A percentile compares a stretch with the other conserved stretches of the same genome.
Conservation (phyloP, 2,113 vertebrate genomes). For the Cyprinodon brontotheroides region DNA sequence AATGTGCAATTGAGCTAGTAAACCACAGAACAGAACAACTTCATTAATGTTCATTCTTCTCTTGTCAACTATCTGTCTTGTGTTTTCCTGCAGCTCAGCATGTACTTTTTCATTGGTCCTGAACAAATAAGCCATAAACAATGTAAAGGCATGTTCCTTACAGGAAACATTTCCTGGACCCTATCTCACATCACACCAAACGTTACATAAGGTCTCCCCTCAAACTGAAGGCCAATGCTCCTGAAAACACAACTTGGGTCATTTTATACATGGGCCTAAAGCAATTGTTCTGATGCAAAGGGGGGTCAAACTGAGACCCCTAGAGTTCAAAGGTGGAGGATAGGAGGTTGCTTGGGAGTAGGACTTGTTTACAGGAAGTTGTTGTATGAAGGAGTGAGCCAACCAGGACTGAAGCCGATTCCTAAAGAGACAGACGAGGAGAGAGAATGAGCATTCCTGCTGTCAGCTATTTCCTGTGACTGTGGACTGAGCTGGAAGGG, state of each 20-base stretch:
- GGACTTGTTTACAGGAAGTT: conserved; percentile 81
- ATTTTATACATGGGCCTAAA: conserved; percentile 38
- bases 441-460: conserved; percentile 78
- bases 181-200: conserved; percentile 43
- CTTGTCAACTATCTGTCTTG: not conserved
- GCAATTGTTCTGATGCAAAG: conserved; percentile 58
- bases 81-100: not conserved
- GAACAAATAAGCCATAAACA: conserved; percentile 10
- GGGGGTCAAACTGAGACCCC: conserved; percentile 66
- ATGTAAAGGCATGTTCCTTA: conserved; percentile 14
- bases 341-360: conserved; percentile 67
- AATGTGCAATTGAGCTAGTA: not conserved
- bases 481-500: conserved; percentile 43
- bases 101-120: conserved; percentile 3
- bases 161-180: conserved; percentile 38
- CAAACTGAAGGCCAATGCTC: conserved; percentile 53
- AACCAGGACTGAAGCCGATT: conserved; percentile 65
- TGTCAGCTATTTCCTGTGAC: conserved; percentile 83
- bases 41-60: not conserved
- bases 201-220: conserved; percentile 40
- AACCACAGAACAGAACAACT: not conserved
- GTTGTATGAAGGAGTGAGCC: conserved; percentile 73
- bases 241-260: conserved; percentile 47
- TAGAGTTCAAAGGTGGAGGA: conserved; percentile 68
- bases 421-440: conserved; percentile 72